Evolutionary conservation across 2,888 invertebrate genomes (phyloP), one percentile per base, ranked within the genome.

Genomic region (Margaritifera margaritifera): DNA sequence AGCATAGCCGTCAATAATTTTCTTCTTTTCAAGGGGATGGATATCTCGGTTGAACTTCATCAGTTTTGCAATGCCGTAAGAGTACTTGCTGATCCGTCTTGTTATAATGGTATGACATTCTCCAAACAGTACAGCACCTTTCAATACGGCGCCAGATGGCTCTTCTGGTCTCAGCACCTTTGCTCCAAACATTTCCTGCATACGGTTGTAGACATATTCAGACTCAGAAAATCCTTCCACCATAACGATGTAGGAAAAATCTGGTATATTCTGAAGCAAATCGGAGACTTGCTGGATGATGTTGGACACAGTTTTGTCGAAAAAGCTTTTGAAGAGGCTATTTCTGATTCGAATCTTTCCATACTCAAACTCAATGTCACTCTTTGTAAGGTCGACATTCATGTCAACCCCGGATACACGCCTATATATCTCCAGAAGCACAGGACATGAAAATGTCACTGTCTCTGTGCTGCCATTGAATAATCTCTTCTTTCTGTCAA

Each of bases 51-150:
- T 62, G 56, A 73, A 76, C 55, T 59, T 62, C 54, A 71, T 62
- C 62, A 76, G 64, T 53, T 68, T 64, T 3, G 71, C 70, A 27
- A 77, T 71, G 8, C 77, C 77, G 59, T 77, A 77, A 0, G 77
- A 74, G 51, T 64, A 69, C 31, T 70, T 69, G 62, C 78, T 74
- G 8, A 70, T 59, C 22, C 78, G 61, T 2, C 75, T 66, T 11
- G 67, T 55, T 27, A 78, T 71, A 11, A 67, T 70, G 51, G 54
- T 64, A 4, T 68, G 64, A 22, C 72, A 55, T 6, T 71, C 72
- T 15, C 78, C 78, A 57, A 65, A 72, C 18, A 72, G 54, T 1
- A 74, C 74, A 6, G 78, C 78, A 22, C 78, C 78, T 61, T 64
- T 71, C 5, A 78, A 52, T 4, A 78, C 74, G 1, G 71, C 78